Percentiles rank a stretch among this genome's conserved stretches.
Evolutionary conservation across 2,888 invertebrate genomes (phyloP).

Genomic region (Pristionchus mayeri): DNA sequence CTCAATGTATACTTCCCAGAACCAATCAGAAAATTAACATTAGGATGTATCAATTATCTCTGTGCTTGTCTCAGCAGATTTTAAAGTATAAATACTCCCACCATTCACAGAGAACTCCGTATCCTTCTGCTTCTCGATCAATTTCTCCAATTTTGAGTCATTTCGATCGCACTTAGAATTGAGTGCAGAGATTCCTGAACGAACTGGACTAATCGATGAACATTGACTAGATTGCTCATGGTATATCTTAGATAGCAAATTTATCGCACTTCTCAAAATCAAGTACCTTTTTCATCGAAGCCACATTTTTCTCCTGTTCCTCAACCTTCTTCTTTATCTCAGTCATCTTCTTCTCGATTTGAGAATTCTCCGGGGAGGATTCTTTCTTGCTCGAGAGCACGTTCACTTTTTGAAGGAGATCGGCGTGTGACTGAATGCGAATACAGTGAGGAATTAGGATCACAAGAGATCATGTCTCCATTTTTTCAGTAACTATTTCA

Average conservation of each 20-base stretch:
- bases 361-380: neutral
- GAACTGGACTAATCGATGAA: neutral
- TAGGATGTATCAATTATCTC: neutral
- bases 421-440: neutral
- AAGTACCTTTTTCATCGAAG: conserved; percentile 32
- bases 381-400: too few species aligned
- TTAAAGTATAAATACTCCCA: too few species aligned
- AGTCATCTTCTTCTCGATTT: conserved; percentile 8
- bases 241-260: too few species aligned
- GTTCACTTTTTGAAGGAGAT: conserved; percentile 3
- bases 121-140: neutral
- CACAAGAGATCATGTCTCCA: too few species aligned
- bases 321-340: neutral
- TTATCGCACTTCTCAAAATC: neutral
- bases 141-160: neutral
- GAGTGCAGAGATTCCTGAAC: neutral
- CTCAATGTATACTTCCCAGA: too few species aligned
- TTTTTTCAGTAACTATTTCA: neutral
- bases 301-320: neutral
- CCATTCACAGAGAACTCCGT: neutral
- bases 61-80: too few species aligned
- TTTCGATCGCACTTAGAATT: conserved; percentile 4
- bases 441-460: neutral
- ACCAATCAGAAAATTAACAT: too few species aligned
- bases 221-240: too few species aligned